Conservation (phyloP, 2,113 vertebrate genomes). For the Periophthalmus modestus region DNA sequence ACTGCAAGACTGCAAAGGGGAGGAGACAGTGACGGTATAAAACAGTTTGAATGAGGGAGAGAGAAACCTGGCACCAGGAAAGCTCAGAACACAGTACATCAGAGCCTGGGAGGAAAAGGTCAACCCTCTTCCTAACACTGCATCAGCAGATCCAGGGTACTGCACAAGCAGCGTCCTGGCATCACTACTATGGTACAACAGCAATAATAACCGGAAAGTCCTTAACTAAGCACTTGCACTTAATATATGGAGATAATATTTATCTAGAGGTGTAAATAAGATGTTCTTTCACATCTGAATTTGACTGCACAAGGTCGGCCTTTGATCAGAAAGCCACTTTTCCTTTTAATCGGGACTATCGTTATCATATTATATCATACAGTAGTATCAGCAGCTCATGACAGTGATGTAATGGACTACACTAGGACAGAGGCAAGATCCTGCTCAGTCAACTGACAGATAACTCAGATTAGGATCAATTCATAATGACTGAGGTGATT, state of each 20-base stretch:
- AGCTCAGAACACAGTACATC: constrained; percentile 52
- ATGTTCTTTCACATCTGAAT: constrained; percentile 12
- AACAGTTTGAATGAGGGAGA: constrained; percentile 45
- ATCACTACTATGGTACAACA: constrained; percentile 48
- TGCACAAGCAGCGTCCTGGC: constrained; percentile 37
- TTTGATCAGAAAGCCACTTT: constrained; percentile 60
- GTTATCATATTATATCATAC: constrained; percentile 38
- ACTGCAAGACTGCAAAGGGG: constrained; percentile 36
- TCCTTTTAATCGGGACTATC: constrained; percentile 44
- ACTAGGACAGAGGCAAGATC: constrained; percentile 19
- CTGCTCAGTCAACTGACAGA: constrained; percentile 14
- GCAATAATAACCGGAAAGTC: constrained; percentile 37
- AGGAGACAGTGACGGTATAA: constrained; percentile 32
- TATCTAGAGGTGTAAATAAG: background rate
- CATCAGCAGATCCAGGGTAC: constrained; percentile 49
- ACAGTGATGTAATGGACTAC: constrained; percentile 23
- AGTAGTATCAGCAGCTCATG: constrained; percentile 33
- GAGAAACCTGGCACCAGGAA: constrained; percentile 62
- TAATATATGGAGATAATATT: too few species aligned
- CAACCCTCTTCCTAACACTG: constrained; percentile 50
- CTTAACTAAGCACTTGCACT: too few species aligned
- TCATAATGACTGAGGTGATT: constrained; percentile 2
- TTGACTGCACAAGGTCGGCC: constrained; percentile 56
- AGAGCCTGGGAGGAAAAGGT: constrained; percentile 66
- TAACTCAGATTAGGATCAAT: constrained; percentile 37